Conservation (phyloP, 2,113 vertebrate species). For the Xenus cinereus region DNA sequence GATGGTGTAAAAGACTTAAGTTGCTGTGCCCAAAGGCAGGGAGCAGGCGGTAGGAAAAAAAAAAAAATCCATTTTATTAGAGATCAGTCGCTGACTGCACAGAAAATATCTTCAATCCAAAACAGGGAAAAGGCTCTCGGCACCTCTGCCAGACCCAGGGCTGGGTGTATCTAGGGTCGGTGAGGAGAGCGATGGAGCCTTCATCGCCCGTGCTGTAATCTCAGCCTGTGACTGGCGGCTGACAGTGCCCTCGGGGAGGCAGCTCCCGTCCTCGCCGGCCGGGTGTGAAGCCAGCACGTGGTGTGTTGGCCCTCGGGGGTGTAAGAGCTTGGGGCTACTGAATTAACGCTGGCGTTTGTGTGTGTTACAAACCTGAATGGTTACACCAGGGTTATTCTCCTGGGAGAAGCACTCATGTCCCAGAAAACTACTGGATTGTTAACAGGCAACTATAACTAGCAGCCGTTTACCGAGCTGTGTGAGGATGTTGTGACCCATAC, state of each 20-base stretch:
- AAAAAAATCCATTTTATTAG: background rate
- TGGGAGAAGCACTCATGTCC: background rate
- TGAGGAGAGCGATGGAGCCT: background rate
- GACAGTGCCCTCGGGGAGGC: background rate
- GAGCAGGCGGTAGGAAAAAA: background rate
- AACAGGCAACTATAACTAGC: background rate
- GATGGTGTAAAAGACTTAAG: background rate
- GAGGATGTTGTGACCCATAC: background rate
- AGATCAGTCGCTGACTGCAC: background rate
- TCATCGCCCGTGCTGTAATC: background rate
- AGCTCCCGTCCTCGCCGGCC: background rate
- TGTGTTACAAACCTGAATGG: background rate
- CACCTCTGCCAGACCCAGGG: background rate
- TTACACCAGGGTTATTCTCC: background rate
- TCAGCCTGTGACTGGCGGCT: too few species aligned
- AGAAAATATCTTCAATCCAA: background rate
- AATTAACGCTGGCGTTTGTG: background rate
- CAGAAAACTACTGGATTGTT: background rate
- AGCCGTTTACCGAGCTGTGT: background rate
- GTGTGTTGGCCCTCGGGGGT: background rate
- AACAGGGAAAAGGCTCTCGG: background rate
- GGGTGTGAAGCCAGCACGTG: background rate
- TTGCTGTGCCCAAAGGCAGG: background rate
- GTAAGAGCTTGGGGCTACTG: background rate
- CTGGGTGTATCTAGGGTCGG: background rate